Conservation (phyloP, 1,140 invertebrate species). For the Lordiphosa collinella region DNA sequence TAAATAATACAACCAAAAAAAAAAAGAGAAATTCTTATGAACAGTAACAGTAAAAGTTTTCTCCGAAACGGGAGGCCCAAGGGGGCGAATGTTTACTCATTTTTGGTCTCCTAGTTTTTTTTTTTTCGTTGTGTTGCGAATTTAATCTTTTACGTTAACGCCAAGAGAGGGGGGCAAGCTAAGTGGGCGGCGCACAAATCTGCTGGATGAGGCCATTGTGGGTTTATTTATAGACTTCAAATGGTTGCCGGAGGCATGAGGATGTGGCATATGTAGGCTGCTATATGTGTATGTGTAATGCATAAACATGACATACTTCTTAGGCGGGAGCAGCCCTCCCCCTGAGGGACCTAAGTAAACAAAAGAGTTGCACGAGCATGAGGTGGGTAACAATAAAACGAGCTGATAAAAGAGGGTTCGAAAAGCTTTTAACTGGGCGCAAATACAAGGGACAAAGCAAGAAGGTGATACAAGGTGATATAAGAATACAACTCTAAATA, state of each 20-base stretch:
- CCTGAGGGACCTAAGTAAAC: constrained; percentile 45
- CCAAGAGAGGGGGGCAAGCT: neutral
- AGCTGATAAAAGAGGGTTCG: constrained; percentile 49
- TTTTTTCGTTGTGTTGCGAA: constrained; percentile 35
- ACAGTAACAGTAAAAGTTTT: constrained; percentile 31
- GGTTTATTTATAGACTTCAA: constrained; percentile 67
- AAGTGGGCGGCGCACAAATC: constrained; percentile 19
- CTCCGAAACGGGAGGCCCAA: constrained; percentile 1
- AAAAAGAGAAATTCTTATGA: constrained; percentile 24
- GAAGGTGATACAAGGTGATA: constrained; percentile 1
- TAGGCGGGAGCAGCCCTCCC: neutral
- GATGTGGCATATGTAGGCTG: constrained; percentile 40
- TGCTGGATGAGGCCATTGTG: constrained; percentile 49
- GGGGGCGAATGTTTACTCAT: constrained; percentile 21
- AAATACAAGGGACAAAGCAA: constrained; percentile 3
- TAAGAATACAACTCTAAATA: neutral
- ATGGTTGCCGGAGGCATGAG: constrained; percentile 50
- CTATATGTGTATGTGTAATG: constrained; percentile 10
- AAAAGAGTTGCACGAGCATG: constrained; percentile 53
- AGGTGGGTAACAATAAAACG: constrained; percentile 30
- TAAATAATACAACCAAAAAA: constrained; percentile 26
- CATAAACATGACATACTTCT: constrained; percentile 48
- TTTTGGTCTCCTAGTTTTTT: constrained; percentile 27
- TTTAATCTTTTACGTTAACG: constrained; percentile 66
- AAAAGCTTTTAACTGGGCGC: constrained; percentile 47